Base-by-base conservation (phyloP, 2,797 vertebrate species). In the Halcyon badia region DNA sequence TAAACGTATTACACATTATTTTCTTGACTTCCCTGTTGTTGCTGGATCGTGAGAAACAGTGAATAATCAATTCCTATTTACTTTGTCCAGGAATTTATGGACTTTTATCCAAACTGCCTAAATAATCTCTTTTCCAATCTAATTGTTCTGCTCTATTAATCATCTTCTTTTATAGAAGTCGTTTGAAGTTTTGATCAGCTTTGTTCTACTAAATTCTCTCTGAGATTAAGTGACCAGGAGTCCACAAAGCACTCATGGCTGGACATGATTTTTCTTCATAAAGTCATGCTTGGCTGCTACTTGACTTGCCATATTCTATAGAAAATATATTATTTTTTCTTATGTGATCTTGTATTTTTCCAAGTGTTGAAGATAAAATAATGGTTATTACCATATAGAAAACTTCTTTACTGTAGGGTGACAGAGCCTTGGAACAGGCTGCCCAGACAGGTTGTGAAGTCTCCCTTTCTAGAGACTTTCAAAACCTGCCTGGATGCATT, bases 11-110 rank as follows among this genome's bases (percentile, higher is more conserved):
- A 73, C 33, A 89, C 35, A 28, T 69, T 84, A 87, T 90, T 89
- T 89, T 87, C 70, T 90, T 92, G 73, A 58, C 86, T 89, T 33
- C 28, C 21, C 66, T 92, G 48, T 35, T 94, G 77, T 69, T 90
- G 57, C 58, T 76, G 46, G 54, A 90, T 92, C 2, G 0, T 84
- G 51, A 77, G 85, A 93, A 94, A 72, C 46, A 92, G n/a, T 73
- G 83, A 93, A 89, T 73, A 96, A 96, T 96, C 96, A 93, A 96
- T 96, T 77, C 42, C 68, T 84, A 56, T 90, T 90, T 64, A 41
- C 78, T 94, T 97, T 78, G 28, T 85, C 83, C 52, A 77, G 75
- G 66, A 90, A 82, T 92, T 76, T 89, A 89, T 70, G 79, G 72
- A 87, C 81, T 93, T 96, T 77, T 70, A 35, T 69, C 48, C 48